A percentile compares a stretch with the other conserved stretches of the same genome.
These are phyloP conservation scores for Homarus gammarus DNA, from an alignment of 2,888 invertebrate genomes.

Conservation along the genomic window DNA sequence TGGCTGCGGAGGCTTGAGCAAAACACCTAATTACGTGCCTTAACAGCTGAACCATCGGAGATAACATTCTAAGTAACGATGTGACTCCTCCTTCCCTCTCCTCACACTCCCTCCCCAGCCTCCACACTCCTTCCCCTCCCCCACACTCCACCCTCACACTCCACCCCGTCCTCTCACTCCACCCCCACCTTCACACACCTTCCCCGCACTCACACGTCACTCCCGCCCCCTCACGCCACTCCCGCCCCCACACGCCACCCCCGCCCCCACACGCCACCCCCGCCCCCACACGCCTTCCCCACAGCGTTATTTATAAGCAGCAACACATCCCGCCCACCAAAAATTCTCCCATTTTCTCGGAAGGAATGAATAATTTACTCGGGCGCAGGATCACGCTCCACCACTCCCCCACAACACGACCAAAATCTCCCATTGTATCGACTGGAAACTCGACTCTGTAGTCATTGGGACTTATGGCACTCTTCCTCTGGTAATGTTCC, in stretches of 20 bases:
- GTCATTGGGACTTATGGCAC: not conserved
- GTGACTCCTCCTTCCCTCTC: not conserved
- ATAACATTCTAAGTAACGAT: no score
- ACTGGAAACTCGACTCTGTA: slow-evolving; percentile 2
- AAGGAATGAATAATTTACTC: slow-evolving; percentile 50
- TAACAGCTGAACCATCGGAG: no score
- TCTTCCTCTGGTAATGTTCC: slow-evolving; percentile 12
- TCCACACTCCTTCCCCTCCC: no score
- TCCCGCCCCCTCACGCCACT: no score
- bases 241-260: not conserved
- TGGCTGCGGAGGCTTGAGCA: no score
- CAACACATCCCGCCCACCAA: slow-evolving; percentile 51
- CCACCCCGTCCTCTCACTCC: no score
- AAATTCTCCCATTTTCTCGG: slow-evolving; percentile 48
- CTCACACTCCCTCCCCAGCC: not conserved
- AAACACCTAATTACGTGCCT: no score
- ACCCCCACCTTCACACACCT: no score
- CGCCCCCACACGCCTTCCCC: no score
- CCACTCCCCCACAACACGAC: not conserved
- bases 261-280: no score
- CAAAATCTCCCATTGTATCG: not conserved
- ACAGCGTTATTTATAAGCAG: slow-evolving; percentile 34
- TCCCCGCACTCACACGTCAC: no score
- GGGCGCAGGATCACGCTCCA: slow-evolving; percentile 5
- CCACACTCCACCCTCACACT: no score